Percentiles rank a stretch among this genome's conserved stretches.
Conservation (phyloP, 2,113 vertebrate species). For the Rhodinocichla rosea region DNA sequence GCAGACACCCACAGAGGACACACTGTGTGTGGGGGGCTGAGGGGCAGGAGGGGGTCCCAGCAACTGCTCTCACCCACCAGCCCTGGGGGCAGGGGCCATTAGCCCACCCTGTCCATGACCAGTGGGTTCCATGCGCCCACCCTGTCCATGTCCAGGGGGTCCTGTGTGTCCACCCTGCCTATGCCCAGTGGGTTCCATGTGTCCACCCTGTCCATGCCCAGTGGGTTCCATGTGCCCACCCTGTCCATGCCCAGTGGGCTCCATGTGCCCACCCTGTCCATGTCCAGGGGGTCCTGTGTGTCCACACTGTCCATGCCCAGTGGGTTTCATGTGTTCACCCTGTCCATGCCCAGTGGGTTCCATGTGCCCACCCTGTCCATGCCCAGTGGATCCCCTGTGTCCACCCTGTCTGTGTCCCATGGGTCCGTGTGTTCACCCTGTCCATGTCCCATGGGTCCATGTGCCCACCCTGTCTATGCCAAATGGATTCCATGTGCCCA, state of each 20-base stretch:
- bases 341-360: background rate
- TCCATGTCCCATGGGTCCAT: too few species aligned
- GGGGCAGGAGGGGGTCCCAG: too few species aligned
- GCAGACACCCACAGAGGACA: background rate
- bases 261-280: too few species aligned
- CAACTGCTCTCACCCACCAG: background rate
- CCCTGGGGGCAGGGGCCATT: too few species aligned
- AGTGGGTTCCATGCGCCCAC: too few species aligned
- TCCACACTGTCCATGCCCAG: background rate
- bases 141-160: background rate
- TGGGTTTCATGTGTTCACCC: background rate
- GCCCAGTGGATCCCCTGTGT: fast-evolving
- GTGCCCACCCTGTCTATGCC: fast-evolving
- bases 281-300: too few species aligned
- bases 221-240: too few species aligned
- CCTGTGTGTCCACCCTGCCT: background rate
- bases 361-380: background rate
- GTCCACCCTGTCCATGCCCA: background rate
- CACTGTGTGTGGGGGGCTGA: too few species aligned
- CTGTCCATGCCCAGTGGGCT: too few species aligned
- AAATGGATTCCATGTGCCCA: fast-evolving
- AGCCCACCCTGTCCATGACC: background rate
- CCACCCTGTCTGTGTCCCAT: fast-evolving
- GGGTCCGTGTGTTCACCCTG: too few species aligned
- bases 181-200: too few species aligned